These are phyloP conservation scores for Semotilus atromaculatus DNA, from an alignment of 2,797 vertebrate genomes.

Conservation along the genomic window DNA sequence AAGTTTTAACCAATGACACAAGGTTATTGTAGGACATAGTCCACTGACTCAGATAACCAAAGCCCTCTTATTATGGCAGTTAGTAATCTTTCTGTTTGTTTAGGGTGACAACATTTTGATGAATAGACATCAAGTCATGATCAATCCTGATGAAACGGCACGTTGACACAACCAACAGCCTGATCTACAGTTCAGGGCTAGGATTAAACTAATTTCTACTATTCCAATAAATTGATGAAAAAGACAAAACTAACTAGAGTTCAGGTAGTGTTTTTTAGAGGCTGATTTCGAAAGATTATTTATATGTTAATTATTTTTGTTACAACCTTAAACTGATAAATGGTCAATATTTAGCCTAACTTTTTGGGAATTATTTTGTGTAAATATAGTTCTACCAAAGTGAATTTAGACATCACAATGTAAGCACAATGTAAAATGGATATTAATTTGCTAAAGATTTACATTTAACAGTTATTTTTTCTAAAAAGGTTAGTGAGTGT, in stretches of 20 bases:
- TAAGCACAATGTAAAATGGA: background rate
- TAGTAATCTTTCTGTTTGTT: constrained; percentile 14
- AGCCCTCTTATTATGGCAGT: background rate
- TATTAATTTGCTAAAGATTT: background rate
- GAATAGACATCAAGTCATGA: background rate
- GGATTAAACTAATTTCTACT: background rate
- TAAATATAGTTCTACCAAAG: background rate
- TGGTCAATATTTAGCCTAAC: background rate
- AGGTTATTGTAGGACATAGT: constrained; percentile 28
- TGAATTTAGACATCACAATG: background rate
- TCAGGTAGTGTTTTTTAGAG: background rate
- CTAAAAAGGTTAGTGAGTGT: background rate
- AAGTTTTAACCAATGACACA: background rate
- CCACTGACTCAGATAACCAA: constrained; percentile 11
- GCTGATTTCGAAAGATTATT: background rate
- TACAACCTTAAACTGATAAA: background rate
- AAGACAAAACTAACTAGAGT: background rate
- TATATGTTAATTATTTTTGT: background rate
- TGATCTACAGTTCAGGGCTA: background rate
- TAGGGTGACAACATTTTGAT: constrained; percentile 23
- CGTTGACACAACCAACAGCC: constrained; percentile 2
- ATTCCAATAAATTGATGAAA: background rate
- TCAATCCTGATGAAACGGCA: background rate
- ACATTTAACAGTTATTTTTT: background rate
- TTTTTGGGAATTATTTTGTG: too few species aligned